Percentiles rank a stretch among this genome's conserved stretches.
phyloP scores from a whole-genome alignment of 1,140 invertebrate genomes.

The Ctenoplectra terminalis region DNA sequence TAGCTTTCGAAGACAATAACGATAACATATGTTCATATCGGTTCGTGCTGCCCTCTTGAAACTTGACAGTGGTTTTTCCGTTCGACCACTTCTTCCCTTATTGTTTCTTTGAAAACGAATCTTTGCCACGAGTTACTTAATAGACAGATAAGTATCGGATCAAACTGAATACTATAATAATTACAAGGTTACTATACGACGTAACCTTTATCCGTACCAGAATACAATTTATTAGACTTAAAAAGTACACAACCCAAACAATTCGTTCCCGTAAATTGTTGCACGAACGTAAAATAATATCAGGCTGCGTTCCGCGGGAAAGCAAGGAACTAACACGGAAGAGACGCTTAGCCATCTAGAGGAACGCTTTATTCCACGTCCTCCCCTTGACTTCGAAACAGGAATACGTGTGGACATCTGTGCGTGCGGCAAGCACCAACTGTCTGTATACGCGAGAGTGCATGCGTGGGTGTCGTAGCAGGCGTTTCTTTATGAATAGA shows the following conservation, averaged over 20 bases:
- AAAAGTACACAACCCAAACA: neutral
- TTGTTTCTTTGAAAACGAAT: slow-evolving; percentile 24
- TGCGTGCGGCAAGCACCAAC: slow-evolving; percentile 48
- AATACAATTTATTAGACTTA: no score
- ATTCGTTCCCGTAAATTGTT: neutral
- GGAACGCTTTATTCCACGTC: neutral
- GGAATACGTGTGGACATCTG: slow-evolving; percentile 41
- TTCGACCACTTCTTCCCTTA: slow-evolving; percentile 21
- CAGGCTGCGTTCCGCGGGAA: neutral
- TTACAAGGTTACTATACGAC: neutral
- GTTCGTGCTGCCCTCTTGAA: slow-evolving; percentile 40
- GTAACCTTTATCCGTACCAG: neutral
- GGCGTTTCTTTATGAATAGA: slow-evolving; percentile 56
- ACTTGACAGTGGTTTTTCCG: neutral
- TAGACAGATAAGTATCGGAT: neutral
- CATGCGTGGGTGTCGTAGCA: slow-evolving; percentile 57
- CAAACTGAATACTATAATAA: neutral
- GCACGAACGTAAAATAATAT: neutral
- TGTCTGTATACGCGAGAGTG: slow-evolving; percentile 52
- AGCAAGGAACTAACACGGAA: neutral
- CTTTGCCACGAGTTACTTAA: neutral
- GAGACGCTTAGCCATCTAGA: neutral
- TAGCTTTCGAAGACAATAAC: slow-evolving; percentile 23
- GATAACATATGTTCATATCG: slow-evolving; percentile 14
- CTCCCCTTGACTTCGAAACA: slow-evolving; percentile 39